These are phyloP conservation scores for Regulus satrapa DNA, from an alignment of 2,113 vertebrate genomes.

Conservation along the genomic window DNA sequence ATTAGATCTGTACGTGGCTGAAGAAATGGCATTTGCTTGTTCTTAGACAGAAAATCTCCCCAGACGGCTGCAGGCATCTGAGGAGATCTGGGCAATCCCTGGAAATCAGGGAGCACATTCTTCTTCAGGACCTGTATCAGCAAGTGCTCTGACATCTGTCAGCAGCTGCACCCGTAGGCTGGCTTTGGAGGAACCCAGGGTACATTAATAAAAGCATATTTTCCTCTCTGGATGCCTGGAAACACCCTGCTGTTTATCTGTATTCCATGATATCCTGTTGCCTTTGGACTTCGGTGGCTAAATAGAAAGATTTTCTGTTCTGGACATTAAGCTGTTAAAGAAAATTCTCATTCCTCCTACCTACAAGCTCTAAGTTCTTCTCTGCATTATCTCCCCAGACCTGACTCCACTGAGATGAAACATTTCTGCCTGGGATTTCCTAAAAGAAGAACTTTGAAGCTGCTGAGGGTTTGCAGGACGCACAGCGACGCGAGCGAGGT, in stretches of 20 bases:
- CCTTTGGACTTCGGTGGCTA: neutral
- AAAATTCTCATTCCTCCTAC: neutral
- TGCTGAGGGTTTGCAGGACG: neutral
- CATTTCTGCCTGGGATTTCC: neutral
- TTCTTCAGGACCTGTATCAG: neutral
- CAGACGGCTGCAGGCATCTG: rapidly evolving
- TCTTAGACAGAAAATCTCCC: neutral
- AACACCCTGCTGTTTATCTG: neutral
- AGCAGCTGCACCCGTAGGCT: neutral
- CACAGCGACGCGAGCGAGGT: rapidly evolving
- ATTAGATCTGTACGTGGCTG: neutral
- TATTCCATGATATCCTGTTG: neutral
- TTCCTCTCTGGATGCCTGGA: neutral
- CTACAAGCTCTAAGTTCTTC: neutral
- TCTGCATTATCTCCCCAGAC: neutral
- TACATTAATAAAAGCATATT: neutral
- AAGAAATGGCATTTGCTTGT: neutral
- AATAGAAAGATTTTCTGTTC: neutral
- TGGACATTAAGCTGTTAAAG: neutral
- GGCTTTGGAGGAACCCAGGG: neutral
- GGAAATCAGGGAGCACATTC: neutral
- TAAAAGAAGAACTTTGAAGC: neutral
- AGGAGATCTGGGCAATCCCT: neutral
- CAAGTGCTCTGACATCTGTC: neutral
- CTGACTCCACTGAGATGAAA: neutral